Base-by-base conservation (phyloP, 2,113 vertebrate genomes). In the Misgurnus anguillicaudatus region DNA sequence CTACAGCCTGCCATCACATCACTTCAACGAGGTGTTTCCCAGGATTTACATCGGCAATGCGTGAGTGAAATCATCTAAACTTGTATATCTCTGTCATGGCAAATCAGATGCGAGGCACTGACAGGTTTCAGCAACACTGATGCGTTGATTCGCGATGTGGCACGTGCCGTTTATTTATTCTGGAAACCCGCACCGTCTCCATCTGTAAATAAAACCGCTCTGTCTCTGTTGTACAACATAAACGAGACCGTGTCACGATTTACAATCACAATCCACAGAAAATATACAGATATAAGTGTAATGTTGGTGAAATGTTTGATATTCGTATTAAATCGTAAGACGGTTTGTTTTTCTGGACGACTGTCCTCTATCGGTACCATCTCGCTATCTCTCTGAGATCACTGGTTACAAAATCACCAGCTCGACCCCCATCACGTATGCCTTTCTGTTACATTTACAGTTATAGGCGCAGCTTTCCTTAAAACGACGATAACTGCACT, bases 11-110 rank as follows among this genome's bases (percentile, higher is more conserved):
- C 97, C 97, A 9, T 96, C 94, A 66, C 94, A 97, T 72, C 95
- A 98, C 82, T 97, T 95, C 93, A 96, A 98, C 92, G 96, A 98
- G 92, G 96, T 98, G 82, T 94, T 89, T 87, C 95, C 96, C 60
- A 89, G 94, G 82, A 94, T 98, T 87, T 97, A 95, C 92, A 91
- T 98, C 89, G 97, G 97, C 72, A 97, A 98, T 91, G 96, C 96
- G 97, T 98, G 91, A 98, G 93, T 92, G 75, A 57, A 63, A 60
- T 38, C 10, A 7, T 60, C 11, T 41, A 19, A 21, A 66, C 8
- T 51, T 16, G 63, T n/a, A 24, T 55, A 16, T 53, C 64, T 72
- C 19, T n/a, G n/a, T 4, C 45, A 21, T 5, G 36, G 48, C 36
- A 19, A 41, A 19, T 0, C 5, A 2, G 8, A 3, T 7, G 17